Percentiles rank a stretch among this genome's conserved stretches.
These are phyloP conservation scores for Pollicipes pollicipes DNA, from an alignment of 1,140 invertebrate genomes.

Conservation along the genomic window DNA sequence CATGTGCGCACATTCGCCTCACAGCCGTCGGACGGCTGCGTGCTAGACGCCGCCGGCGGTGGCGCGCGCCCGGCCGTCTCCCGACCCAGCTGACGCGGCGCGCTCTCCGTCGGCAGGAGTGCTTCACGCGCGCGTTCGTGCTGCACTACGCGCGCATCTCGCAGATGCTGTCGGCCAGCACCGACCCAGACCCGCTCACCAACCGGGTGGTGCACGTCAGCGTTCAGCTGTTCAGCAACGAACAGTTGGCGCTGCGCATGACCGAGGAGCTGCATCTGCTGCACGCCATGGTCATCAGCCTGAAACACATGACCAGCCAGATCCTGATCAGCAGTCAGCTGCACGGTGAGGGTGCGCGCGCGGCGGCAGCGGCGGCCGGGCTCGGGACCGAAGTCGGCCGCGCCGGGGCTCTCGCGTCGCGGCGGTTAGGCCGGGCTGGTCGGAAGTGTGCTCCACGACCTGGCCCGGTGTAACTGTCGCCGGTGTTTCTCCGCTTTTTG, in stretches of 20 bases:
- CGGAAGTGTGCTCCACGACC: too few species aligned
- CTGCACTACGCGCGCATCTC: constrained; percentile 88
- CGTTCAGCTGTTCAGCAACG: constrained; percentile 87
- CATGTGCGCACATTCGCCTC: too few species aligned
- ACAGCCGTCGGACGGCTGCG: too few species aligned
- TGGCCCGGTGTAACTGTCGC: too few species aligned
- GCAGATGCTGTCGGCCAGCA: constrained; percentile 65
- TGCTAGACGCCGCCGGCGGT: too few species aligned
- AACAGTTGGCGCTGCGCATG: constrained; percentile 72
- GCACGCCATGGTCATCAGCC: constrained; percentile 82
- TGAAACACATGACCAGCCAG: constrained; percentile 83
- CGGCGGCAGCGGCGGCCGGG: not conserved
- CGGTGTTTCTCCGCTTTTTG: too few species aligned
- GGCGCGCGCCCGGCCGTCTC: too few species aligned
- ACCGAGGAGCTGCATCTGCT: constrained; percentile 72
- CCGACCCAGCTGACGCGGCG: too few species aligned
- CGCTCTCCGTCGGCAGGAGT: constrained; percentile 39
- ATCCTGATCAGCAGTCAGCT: constrained; percentile 71
- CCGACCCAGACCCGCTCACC: constrained; percentile 72
- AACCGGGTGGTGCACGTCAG: constrained; percentile 93
- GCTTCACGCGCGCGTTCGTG: constrained; percentile 82
- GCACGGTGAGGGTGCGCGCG: constrained; percentile 28
- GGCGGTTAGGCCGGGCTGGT: too few species aligned
- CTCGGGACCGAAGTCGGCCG: too few species aligned
- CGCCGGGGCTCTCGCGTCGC: too few species aligned